Conservation (phyloP, 2,888 invertebrate species). For the Dryococelus australis region DNA sequence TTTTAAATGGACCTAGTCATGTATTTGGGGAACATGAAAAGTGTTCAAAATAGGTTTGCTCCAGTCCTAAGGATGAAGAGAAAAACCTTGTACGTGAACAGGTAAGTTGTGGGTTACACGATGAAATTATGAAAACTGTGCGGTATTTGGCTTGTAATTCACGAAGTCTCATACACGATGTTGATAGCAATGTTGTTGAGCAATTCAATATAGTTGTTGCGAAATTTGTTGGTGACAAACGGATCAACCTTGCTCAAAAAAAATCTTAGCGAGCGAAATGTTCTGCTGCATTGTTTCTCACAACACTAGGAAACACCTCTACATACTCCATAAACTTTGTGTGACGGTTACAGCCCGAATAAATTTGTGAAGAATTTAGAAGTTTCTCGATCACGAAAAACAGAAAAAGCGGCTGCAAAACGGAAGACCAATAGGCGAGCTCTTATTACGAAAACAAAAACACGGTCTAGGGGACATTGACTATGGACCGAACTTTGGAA, state of each 20-base stretch:
- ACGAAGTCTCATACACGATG: neutral
- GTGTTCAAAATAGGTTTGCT: neutral
- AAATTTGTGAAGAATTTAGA: too few species aligned
- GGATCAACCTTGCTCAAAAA: neutral
- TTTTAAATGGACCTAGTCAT: too few species aligned
- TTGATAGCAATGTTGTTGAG: neutral
- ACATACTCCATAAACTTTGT: neutral
- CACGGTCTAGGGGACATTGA: neutral
- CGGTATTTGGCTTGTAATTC: too few species aligned
- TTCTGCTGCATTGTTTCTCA: neutral
- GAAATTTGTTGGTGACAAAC: neutral
- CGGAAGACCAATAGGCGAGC: neutral
- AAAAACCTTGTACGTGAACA: neutral
- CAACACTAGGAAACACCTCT: neutral
- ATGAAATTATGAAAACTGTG: neutral
- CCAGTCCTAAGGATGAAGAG: neutral
- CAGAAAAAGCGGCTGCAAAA: neutral
- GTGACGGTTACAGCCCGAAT: too few species aligned
- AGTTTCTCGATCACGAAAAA: too few species aligned
- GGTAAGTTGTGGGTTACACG: neutral
- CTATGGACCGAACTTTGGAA: neutral
- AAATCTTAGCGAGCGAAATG: neutral
- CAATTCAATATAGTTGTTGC: neutral
- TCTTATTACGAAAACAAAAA: neutral
- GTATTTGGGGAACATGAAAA: conserved; percentile 5